Evolutionary conservation across 2,888 invertebrate genomes (phyloP).

Genomic region (Caenorhabditis angaria): DNA sequence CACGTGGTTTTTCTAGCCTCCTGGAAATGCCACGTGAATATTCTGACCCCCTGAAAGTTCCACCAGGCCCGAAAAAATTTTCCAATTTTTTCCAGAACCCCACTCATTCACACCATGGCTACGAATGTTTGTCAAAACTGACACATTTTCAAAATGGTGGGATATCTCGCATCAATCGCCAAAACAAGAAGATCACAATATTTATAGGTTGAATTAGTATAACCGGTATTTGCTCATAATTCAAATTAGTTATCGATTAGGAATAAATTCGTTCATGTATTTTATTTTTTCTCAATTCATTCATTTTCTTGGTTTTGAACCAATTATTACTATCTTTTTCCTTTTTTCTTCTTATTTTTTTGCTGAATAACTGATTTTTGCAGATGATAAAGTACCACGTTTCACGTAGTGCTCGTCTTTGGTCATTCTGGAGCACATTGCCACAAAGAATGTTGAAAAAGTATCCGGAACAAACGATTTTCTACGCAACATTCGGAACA

Average conservation of each 20-base stretch:
- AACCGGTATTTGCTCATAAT: background rate
- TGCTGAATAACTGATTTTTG: constrained; percentile 5
- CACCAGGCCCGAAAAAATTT: too few relatives aligned
- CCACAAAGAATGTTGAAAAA: constrained; percentile 54
- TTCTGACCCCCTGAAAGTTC: background rate
- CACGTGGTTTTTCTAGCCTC: too few relatives aligned
- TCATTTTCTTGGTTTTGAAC: background rate
- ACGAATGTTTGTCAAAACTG: constrained; percentile 49
- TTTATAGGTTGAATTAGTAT: constrained; percentile 27
- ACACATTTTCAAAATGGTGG: constrained; percentile 38
- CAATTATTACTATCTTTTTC: background rate
- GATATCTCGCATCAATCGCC: background rate
- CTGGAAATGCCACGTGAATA: background rate
- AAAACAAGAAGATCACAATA: constrained; percentile 20
- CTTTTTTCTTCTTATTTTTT: background rate
- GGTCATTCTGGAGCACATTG: constrained; percentile 51
- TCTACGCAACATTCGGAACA: constrained; percentile 63
- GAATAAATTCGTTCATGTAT: background rate
- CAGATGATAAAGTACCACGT: constrained; percentile 51
- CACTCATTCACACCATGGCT: constrained; percentile 68
- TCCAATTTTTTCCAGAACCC: constrained; percentile 38
- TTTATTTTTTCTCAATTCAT: background rate
- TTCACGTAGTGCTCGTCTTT: constrained; percentile 46
- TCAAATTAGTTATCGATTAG: background rate
- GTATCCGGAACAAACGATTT: constrained; percentile 60